These are phyloP conservation scores for Bubo scandiacus DNA, from an alignment of 2,113 vertebrate species.

Conservation along the genomic window DNA sequence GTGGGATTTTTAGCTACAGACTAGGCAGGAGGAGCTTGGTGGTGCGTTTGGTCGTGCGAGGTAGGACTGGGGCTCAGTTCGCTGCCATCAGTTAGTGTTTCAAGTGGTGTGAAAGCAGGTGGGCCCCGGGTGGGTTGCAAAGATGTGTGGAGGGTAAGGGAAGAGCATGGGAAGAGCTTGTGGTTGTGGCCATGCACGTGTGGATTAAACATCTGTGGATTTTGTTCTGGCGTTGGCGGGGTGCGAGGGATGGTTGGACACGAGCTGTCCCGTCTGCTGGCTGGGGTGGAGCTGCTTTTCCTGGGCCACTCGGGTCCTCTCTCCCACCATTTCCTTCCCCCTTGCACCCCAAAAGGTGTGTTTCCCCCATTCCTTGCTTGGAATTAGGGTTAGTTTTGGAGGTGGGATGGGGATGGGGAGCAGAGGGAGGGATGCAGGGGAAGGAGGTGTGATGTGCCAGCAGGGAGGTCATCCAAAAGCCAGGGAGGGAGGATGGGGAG, in stretches of 20 bases:
- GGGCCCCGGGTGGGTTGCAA: neutral
- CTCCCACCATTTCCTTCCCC: neutral
- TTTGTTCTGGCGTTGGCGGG: neutral
- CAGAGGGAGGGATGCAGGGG: neutral
- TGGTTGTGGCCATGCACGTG: neutral
- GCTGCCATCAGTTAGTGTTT: neutral
- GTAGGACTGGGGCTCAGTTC: neutral
- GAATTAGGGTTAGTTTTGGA: neutral
- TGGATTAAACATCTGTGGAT: too few species aligned
- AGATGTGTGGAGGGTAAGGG: neutral
- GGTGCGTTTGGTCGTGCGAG: rapidly evolving
- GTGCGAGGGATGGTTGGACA: neutral
- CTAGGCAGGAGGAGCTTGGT: neutral
- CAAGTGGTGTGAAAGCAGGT: neutral
- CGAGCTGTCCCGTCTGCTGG: neutral
- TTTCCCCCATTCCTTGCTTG: neutral
- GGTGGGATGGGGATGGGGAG: neutral
- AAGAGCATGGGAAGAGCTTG: neutral
- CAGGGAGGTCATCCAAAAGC: neutral
- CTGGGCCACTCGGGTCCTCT: rapidly evolving
- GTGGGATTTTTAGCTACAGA: neutral
- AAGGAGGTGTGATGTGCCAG: neutral
- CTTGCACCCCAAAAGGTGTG: neutral
- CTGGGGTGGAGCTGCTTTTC: neutral
- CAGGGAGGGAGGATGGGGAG: neutral